A percentile compares a stretch with the other conserved stretches of the same genome.
Conservation (phyloP, 30 jellyfish, hydroid and myxozoan species). For the Catostylus mosaicus region DNA sequence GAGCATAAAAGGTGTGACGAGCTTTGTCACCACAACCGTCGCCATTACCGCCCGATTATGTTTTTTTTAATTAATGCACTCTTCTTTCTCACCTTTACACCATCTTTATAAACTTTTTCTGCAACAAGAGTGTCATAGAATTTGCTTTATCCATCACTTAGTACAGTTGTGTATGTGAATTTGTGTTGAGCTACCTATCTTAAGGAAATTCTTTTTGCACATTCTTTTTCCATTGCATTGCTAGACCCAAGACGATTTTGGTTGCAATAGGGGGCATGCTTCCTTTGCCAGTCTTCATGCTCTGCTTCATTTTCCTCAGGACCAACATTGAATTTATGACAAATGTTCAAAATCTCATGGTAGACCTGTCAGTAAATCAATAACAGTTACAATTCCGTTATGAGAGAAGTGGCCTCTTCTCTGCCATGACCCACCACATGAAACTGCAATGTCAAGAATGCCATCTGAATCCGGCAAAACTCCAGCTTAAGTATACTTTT, state of each 20-base stretch:
- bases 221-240: neutral
- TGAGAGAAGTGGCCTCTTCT: neutral
- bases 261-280: neutral
- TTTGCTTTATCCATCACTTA: too few relatives aligned
- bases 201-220: too few relatives aligned
- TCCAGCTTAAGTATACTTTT: too few relatives aligned
- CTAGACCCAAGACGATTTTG: neutral
- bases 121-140: too few relatives aligned
- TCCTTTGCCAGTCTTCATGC: neutral
- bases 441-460: neutral
- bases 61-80: too few relatives aligned
- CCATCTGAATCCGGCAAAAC: neutral
- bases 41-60: too few relatives aligned
- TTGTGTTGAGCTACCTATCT: neutral
- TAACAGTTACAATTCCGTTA: slow-evolving; percentile 1
- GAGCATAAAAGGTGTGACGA: too few relatives aligned
- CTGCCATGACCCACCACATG: neutral
- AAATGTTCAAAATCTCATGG: neutral
- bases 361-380: neutral
- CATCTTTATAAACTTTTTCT: too few relatives aligned
- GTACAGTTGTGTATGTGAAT: too few relatives aligned
- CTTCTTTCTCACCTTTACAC: too few relatives aligned
- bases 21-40: too few relatives aligned
- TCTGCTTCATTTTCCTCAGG: neutral
- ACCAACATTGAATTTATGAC: neutral